Conservation (phyloP, 2,797 vertebrate genomes). For the Helicolenus hilgendorfi region DNA sequence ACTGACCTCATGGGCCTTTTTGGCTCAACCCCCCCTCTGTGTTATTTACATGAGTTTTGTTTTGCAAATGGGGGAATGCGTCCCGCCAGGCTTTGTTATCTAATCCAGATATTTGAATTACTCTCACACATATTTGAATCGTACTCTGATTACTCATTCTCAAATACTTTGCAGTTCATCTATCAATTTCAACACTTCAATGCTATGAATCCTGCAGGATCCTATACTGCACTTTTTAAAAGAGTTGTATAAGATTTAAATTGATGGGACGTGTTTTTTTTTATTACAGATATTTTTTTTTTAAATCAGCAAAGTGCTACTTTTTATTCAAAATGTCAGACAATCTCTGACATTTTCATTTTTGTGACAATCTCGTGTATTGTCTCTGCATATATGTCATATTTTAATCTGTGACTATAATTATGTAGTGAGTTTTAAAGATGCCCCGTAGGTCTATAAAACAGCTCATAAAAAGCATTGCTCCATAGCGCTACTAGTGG, state of each 20-base stretch:
- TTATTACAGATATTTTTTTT: background rate
- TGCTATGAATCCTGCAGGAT: background rate
- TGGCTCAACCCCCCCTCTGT: background rate
- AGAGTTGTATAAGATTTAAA: background rate
- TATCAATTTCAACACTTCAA: background rate
- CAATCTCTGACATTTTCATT: background rate
- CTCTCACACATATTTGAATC: background rate
- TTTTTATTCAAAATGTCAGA: background rate
- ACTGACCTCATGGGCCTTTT: slow-evolving; percentile 4
- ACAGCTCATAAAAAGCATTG: background rate
- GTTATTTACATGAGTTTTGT: slow-evolving; percentile 2
- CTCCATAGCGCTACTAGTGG: background rate
- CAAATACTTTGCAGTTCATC: background rate
- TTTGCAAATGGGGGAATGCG: background rate
- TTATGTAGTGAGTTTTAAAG: background rate
- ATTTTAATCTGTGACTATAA: background rate
- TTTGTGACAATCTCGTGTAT: background rate
- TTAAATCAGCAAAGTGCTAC: background rate
- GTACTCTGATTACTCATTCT: background rate
- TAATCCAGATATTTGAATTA: background rate
- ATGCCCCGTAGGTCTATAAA: background rate
- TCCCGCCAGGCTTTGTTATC: background rate
- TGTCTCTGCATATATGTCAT: background rate
- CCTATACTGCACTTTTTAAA: background rate
- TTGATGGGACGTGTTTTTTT: background rate